Conservation (phyloP, 2,113 vertebrate genomes). For the Climacteris rufus region DNA sequence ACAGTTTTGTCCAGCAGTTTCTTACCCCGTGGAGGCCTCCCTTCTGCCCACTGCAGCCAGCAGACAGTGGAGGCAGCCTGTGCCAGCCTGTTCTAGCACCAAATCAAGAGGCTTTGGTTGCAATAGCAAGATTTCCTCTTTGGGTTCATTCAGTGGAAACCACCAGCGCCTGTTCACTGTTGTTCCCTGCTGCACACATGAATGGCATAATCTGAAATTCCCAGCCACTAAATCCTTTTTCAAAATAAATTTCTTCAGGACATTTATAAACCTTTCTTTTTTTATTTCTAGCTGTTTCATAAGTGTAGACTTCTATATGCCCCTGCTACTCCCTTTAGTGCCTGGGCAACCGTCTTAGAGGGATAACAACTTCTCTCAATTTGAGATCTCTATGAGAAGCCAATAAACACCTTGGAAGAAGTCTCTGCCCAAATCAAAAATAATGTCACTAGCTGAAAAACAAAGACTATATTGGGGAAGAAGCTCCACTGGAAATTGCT, state of each 20-base stretch:
- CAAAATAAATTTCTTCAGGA: neutral
- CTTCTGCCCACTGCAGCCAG: neutral
- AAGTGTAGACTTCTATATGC: neutral
- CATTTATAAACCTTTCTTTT: neutral
- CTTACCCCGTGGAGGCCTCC: neutral
- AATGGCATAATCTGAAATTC: neutral
- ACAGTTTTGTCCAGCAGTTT: neutral
- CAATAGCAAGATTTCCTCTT: neutral
- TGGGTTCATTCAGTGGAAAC: neutral
- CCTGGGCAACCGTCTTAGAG: neutral
- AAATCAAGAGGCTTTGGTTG: neutral
- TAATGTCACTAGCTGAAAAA: neutral
- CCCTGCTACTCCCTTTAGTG: neutral
- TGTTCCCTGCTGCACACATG: neutral
- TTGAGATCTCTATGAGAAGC: neutral
- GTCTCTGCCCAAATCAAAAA: neutral
- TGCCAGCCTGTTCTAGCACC: neutral
- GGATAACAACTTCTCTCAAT: neutral
- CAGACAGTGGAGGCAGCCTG: neutral
- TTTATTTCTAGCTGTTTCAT: neutral
- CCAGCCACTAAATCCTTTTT: neutral
- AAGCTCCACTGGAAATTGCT: neutral
- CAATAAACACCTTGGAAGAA: neutral
- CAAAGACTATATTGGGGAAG: neutral
- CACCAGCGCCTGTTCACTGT: neutral